phyloP scores from a whole-genome alignment of 2,888 invertebrate genomes.

The Chrysomela aeneicollis region DNA sequence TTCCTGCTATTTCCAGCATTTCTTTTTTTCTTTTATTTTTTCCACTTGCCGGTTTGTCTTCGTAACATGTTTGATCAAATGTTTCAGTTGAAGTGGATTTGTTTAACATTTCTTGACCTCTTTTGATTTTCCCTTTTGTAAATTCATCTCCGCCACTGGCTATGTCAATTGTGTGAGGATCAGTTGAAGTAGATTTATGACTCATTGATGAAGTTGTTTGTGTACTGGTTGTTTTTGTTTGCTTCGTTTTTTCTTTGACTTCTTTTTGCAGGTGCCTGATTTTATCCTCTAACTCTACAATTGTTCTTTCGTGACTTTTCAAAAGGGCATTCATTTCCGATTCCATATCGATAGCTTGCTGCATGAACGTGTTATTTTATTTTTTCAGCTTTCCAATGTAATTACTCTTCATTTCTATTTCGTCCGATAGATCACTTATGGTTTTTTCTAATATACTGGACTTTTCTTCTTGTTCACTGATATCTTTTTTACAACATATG shows the following conservation, averaged over 20 bases:
- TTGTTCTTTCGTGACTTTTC: constrained; percentile 6
- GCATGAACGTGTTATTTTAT: neutral
- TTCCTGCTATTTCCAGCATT: too few relatives aligned
- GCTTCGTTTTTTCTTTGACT: neutral
- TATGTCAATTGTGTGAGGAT: neutral
- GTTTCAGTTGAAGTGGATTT: too few relatives aligned
- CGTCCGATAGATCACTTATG: neutral
- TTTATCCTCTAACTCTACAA: neutral
- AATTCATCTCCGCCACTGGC: constrained; percentile 3
- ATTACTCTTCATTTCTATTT: neutral
- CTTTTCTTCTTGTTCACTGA: neutral
- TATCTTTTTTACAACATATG: neutral
- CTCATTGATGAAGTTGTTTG: constrained; percentile 1
- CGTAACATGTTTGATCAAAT: too few relatives aligned
- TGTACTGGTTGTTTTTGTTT: constrained; percentile 12
- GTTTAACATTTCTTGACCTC: too few relatives aligned
- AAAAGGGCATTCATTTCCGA: constrained; percentile 6
- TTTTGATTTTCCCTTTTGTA: neutral
- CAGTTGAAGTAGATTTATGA: constrained; percentile 3
- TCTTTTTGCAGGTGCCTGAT: constrained; percentile 11
- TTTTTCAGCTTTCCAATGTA: constrained; percentile 2
- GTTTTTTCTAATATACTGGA: constrained; percentile 4
- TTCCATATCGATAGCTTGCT: constrained; percentile 9
- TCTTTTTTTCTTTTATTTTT: too few relatives aligned
- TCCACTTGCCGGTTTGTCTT: too few relatives aligned